Conservation (phyloP, 37 sponge, comb jelly and placozoan species). For the Geodia barretti region DNA sequence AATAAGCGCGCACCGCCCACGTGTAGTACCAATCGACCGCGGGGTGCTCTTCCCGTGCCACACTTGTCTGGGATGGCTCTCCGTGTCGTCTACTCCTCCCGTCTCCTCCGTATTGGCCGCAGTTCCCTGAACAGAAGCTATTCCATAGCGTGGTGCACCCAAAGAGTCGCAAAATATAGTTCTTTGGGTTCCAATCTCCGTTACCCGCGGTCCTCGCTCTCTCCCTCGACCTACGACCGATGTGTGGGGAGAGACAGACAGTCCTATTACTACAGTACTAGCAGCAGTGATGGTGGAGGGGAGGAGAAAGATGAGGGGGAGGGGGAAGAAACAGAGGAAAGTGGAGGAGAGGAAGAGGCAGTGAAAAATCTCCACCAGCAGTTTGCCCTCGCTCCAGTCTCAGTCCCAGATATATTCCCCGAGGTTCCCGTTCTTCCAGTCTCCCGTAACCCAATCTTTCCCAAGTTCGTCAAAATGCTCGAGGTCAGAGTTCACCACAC, state of each 20-base stretch:
- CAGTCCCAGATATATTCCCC: constrained; percentile 76
- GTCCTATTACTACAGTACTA: background rate
- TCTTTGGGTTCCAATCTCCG: too few relatives aligned
- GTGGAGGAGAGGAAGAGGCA: background rate
- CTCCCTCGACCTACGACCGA: too few relatives aligned
- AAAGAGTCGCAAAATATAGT: too few relatives aligned
- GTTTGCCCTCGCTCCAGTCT: constrained; percentile 37
- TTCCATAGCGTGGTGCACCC: too few relatives aligned
- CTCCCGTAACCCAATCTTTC: constrained; percentile 85
- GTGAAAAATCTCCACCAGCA: background rate
- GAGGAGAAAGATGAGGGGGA: constrained; percentile 7
- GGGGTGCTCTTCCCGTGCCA: too few relatives aligned
- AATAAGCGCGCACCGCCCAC: background rate
- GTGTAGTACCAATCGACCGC: too few relatives aligned
- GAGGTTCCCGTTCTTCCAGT: constrained; percentile 85
- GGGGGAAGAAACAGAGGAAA: background rate
- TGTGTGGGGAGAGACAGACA: background rate
- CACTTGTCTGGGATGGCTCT: too few relatives aligned
- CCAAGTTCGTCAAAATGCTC: constrained; percentile 89
- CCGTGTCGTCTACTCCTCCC: background rate
- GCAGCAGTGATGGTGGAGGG: background rate
- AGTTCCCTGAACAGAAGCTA: too few relatives aligned
- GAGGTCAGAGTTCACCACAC: constrained; percentile 60
- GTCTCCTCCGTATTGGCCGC: background rate
- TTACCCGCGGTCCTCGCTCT: background rate